Evolutionary conservation across 2,797 vertebrate genomes (phyloP), one percentile per base, ranked within the genome.

Genomic region (Acestrorhynchus altus): DNA sequence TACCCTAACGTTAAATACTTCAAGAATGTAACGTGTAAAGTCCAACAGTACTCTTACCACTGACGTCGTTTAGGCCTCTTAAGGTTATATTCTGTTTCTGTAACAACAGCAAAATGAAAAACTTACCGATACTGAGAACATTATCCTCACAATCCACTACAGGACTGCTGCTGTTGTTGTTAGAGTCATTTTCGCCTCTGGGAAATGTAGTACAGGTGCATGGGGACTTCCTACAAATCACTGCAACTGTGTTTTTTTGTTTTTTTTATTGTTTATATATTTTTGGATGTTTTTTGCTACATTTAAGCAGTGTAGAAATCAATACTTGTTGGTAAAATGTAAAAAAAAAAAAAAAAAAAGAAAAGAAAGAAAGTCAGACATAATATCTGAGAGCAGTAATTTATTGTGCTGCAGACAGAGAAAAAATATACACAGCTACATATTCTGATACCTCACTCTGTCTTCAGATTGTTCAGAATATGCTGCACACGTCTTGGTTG

Each of bases 401-500:
- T 54, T 35, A 67, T 15, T 61, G 42, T 47, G 49, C 28, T 20
- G 9, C 31, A 39, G 46, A 35, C 20, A 64, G 20, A 51, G 3
- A 28, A 16, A 64, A 57, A 72, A 57, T 54, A 12, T 20, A 72
- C 28, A 35, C 6, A 35, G 2, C 2, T 35, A 35, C 31, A 35
- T 4, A 8, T 39, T 16, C 10, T 44, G 39, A 72, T 70, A 59
- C 10, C 44, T 4, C 26, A 52, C 73, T 31, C 67, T 40, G 67
- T 46, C 42, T 66, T 73, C 49, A 54, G 75, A 39, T 81, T 81
- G 40, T 54, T 92, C 83, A 93, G 71, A 92, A 93, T 76, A 90
- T 91, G 80, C 90, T 92, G 84, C 96, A 98, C 76, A 94, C 90
- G 51, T 96, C 95, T 72, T 93, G 94, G 79, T 87, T 91, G 89